Evolutionary conservation across 2,113 vertebrate genomes (phyloP).

Genomic region (Ctenodactylus gundi): DNA sequence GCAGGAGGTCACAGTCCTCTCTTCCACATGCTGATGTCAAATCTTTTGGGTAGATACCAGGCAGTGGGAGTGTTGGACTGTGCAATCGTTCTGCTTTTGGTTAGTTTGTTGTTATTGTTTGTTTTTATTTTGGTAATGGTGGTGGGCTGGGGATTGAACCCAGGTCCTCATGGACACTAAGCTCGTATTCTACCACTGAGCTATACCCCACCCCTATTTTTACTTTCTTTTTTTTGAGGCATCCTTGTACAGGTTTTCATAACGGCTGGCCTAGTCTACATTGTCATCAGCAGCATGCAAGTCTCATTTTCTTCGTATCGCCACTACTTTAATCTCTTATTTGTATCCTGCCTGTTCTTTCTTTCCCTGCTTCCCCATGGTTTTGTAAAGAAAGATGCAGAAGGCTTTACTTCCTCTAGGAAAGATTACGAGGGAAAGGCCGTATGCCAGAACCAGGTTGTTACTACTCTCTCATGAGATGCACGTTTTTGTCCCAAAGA

Average conservation of each 20-base stretch:
- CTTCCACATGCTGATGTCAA: neutral
- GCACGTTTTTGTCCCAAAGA: neutral
- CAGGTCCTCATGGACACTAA: neutral
- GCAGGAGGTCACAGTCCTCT: neutral
- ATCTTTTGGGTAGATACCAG: neutral
- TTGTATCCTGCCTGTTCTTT: neutral
- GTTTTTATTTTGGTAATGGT: neutral
- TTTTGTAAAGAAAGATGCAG: conserved; percentile 1
- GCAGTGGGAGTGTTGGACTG: neutral
- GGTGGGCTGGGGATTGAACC: neutral
- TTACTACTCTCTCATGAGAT: neutral
- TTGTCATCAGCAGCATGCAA: neutral
- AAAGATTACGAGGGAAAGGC: neutral
- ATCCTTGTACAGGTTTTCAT: neutral
- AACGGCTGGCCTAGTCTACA: neutral
- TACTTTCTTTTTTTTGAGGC: neutral
- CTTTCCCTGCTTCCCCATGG: neutral
- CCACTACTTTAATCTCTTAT: neutral
- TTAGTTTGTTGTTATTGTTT: neutral
- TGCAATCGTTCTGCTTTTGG: neutral
- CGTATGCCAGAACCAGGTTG: neutral
- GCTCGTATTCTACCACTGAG: neutral
- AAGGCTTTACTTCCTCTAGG: neutral
- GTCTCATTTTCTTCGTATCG: neutral
- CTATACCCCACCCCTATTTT: neutral